Evolutionary conservation across 2,888 invertebrate species (phyloP).

Genomic region (Steinernema scapterisci): DNA sequence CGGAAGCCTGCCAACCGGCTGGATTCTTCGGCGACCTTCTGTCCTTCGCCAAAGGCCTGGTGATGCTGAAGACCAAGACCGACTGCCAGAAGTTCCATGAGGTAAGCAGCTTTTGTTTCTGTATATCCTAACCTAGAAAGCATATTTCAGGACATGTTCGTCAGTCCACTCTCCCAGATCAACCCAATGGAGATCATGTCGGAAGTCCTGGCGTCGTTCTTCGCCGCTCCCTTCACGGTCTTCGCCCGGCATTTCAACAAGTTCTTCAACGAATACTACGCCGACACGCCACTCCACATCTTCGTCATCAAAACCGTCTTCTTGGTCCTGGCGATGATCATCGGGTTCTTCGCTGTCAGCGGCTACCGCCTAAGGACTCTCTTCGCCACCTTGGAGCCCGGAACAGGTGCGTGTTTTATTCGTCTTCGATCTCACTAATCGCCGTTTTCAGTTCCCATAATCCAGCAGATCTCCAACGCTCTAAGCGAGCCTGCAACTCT

Average conservation of each 20-base stretch:
- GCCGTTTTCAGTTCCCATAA: neutral
- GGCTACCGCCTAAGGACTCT: constrained; percentile 36
- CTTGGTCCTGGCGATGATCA: constrained; percentile 17
- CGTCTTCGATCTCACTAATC: neutral
- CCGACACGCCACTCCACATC: constrained; percentile 43
- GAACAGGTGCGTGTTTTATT: neutral
- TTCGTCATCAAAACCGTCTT: constrained; percentile 37
- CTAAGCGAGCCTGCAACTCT: neutral
- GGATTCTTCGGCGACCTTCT: constrained; percentile 15
- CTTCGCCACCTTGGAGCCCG: constrained; percentile 35
- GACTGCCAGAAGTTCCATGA: constrained; percentile 23
- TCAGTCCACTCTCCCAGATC: constrained; percentile 42
- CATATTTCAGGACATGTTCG: constrained; percentile 41
- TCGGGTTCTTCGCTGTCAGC: constrained; percentile 36
- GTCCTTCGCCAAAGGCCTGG: constrained; percentile 1
- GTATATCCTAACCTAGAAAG: no score
- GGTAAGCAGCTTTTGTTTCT: no score
- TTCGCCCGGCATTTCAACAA: constrained; percentile 44
- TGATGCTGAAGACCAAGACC: neutral
- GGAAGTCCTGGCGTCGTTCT: constrained; percentile 46
- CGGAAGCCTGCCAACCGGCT: neutral
- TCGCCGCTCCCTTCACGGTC: constrained; percentile 42
- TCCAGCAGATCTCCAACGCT: neutral
- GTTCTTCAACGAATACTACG: constrained; percentile 49
- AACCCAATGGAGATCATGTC: constrained; percentile 45